Evolutionary conservation across 2,797 vertebrate genomes (phyloP).

Genomic region (Pogonophryne albipinna): DNA sequence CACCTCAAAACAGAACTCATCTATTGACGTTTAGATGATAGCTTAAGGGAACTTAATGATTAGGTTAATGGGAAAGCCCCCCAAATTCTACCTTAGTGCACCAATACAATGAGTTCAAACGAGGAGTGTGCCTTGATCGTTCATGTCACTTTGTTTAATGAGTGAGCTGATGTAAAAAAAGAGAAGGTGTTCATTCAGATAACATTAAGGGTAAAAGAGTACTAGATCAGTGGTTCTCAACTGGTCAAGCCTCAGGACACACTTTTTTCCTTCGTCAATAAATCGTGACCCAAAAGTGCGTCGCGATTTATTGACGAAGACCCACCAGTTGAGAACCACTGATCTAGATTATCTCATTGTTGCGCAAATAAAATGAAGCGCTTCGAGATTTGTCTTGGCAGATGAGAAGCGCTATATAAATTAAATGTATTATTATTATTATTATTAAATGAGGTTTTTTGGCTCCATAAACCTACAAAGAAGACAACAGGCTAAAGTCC

Average conservation of each 20-base stretch:
- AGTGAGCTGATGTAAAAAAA: not conserved
- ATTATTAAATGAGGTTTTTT: too few species aligned
- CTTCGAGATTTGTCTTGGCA: too few species aligned
- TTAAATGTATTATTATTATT: too few species aligned
- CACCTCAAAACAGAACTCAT: too few species aligned
- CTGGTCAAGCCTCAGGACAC: too few species aligned
- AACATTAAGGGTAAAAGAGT: constrained; percentile 9
- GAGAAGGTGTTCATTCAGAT: not conserved
- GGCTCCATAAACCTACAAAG: not conserved
- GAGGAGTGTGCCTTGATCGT: not conserved
- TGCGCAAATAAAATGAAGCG: not conserved
- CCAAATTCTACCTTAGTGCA: not conserved
- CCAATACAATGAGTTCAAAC: not conserved
- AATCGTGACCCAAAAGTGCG: too few species aligned
- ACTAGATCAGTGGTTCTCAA: too few species aligned
- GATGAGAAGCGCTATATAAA: too few species aligned
- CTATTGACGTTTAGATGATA: not conserved
- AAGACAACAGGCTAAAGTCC: not conserved
- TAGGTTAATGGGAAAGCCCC: not conserved
- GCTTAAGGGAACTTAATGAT: not conserved
- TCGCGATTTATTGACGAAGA: too few species aligned
- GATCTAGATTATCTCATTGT: not conserved
- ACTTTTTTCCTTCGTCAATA: too few species aligned
- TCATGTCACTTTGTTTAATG: not conserved
- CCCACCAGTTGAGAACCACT: too few species aligned